phyloP scores from a whole-genome alignment of 2,797 vertebrate genomes.

The Scolopax bukidnonensis region DNA sequence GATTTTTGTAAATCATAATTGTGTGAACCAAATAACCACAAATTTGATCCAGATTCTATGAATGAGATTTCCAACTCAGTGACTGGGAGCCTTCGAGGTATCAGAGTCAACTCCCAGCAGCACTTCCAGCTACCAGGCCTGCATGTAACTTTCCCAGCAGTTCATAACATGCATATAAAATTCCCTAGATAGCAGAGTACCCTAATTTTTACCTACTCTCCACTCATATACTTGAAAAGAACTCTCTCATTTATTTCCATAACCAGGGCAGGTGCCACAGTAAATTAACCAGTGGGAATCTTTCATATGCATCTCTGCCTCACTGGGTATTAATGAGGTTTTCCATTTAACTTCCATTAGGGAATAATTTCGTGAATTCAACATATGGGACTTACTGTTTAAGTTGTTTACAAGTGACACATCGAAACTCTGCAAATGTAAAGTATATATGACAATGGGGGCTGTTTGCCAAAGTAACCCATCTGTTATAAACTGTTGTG shows the following conservation, averaged over 20 bases:
- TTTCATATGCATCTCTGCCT: background rate
- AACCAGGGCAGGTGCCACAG: background rate
- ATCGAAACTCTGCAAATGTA: background rate
- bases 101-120: background rate
- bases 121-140: background rate
- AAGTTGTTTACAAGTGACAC: conserved; percentile 20
- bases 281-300: conserved; percentile 50
- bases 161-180: background rate
- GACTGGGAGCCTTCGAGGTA: background rate
- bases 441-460: background rate
- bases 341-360: conserved; percentile 40
- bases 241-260: conserved; percentile 15
- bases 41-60: background rate
- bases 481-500: background rate
- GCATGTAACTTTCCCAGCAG: background rate
- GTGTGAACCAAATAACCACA: background rate
- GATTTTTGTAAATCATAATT: background rate
- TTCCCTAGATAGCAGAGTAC: background rate
- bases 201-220: background rate
- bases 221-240: background rate
- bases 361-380: background rate
- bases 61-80: background rate
- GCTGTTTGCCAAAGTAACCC: background rate
- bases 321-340: conserved; percentile 34
- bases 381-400: background rate